Evolutionary conservation across 2,797 vertebrate species (phyloP).

Genomic region (Coranthus polyacanthus): DNA sequence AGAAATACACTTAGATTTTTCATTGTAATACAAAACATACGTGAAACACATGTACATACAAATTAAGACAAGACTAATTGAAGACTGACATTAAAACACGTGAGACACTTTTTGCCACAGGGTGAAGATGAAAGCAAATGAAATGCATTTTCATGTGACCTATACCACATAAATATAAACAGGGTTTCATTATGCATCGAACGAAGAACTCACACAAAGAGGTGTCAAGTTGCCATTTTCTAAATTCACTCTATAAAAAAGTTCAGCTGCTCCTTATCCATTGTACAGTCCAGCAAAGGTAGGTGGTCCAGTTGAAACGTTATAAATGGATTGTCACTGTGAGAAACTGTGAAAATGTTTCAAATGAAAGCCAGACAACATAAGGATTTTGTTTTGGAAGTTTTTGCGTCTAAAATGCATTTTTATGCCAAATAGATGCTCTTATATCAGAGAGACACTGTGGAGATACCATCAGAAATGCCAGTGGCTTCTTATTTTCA

Average conservation of each 20-base stretch:
- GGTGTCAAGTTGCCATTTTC: background rate
- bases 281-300: background rate
- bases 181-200: background rate
- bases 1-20: background rate
- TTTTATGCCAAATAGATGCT: constrained; percentile 7
- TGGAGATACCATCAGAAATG: too few species aligned
- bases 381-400: too few species aligned
- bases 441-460: too few species aligned
- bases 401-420: background rate
- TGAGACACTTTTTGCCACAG: background rate
- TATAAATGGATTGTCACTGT: background rate
- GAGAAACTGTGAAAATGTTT: background rate
- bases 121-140: background rate
- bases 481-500: background rate
- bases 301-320: too few species aligned
- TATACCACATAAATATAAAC: constrained; percentile 5
- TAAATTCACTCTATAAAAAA: background rate
- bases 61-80: background rate
- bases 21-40: background rate
- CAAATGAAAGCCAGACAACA: background rate
- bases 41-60: background rate
- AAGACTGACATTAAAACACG: background rate
- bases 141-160: constrained; percentile 1
- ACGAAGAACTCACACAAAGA: background rate
- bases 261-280: background rate